phyloP scores from a whole-genome alignment of 2,797 vertebrate genomes.

The Scyliorhinus canicula region DNA sequence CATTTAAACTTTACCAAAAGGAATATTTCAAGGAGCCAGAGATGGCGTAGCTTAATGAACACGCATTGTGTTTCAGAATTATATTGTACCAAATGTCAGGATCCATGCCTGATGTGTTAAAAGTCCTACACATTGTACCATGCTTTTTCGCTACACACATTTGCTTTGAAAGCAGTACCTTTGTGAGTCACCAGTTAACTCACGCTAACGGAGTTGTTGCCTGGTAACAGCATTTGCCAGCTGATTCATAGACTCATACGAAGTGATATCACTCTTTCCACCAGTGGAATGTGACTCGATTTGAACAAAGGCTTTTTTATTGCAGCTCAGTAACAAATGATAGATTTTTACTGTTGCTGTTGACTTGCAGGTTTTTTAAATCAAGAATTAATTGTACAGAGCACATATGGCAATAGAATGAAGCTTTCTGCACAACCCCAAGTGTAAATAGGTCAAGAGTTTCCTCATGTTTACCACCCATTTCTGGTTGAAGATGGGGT shows the following conservation, averaged over 20 bases:
- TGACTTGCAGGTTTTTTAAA: neutral
- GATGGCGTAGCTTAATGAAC: neutral
- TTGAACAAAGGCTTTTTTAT: neutral
- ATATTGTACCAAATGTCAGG: neutral
- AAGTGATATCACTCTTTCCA: neutral
- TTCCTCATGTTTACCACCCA: neutral
- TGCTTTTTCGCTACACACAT: neutral
- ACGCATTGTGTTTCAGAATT: neutral
- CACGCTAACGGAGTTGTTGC: constrained; percentile 55
- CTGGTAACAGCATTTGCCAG: constrained; percentile 56
- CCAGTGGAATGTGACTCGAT: neutral
- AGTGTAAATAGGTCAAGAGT: neutral
- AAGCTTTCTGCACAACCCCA: neutral
- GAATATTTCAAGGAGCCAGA: neutral
- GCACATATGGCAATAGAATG: neutral
- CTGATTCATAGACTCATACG: constrained; percentile 50
- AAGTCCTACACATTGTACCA: neutral
- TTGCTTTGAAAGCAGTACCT: neutral
- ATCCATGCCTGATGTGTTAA: neutral
- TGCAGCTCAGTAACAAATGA: neutral
- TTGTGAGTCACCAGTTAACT: constrained; percentile 45
- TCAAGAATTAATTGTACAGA: neutral
- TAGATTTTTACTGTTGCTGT: neutral
- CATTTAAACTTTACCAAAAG: neutral
- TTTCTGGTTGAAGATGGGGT: neutral